These are phyloP conservation scores for Euphydryas editha DNA, from an alignment of 2,888 invertebrate species.

Conservation along the genomic window DNA sequence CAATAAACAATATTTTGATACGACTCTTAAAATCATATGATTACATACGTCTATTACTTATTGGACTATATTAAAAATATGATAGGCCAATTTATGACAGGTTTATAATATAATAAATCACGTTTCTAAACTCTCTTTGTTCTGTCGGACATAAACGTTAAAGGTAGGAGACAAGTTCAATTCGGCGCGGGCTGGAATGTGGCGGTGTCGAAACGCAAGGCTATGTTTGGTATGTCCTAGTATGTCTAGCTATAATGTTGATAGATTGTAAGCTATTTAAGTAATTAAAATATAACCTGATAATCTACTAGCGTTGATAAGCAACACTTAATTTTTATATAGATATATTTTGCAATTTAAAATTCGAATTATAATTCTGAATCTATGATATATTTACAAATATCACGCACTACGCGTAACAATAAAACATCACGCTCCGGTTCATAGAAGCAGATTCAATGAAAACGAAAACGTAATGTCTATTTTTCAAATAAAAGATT, in stretches of 20 bases:
- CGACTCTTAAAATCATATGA: too few relatives aligned
- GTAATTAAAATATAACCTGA: slow-evolving; percentile 7
- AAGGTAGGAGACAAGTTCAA: slow-evolving; percentile 39
- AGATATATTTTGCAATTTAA: background rate
- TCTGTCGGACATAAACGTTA: slow-evolving; percentile 36
- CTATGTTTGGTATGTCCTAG: slow-evolving; percentile 35
- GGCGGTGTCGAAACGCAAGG: slow-evolving; percentile 43
- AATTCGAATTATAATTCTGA: background rate
- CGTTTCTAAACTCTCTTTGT: slow-evolving; percentile 34
- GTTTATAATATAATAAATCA: slow-evolving; percentile 17
- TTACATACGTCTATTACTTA: too few relatives aligned
- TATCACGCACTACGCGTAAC: too few relatives aligned
- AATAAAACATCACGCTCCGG: too few relatives aligned
- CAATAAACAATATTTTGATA: too few relatives aligned
- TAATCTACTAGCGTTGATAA: background rate
- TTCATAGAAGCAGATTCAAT: background rate
- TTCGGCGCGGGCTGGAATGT: slow-evolving; percentile 42
- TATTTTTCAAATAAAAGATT: too few relatives aligned
- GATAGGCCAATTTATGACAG: slow-evolving; percentile 17
- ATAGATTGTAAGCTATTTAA: slow-evolving; percentile 16
- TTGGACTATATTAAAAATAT: background rate
- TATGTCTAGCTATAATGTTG: slow-evolving; percentile 26
- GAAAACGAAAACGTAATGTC: background rate
- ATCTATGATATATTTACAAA: background rate
- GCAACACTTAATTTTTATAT: background rate